Conservation (phyloP, 2,113 vertebrate species). For the Arvicanthis niloticus region DNA sequence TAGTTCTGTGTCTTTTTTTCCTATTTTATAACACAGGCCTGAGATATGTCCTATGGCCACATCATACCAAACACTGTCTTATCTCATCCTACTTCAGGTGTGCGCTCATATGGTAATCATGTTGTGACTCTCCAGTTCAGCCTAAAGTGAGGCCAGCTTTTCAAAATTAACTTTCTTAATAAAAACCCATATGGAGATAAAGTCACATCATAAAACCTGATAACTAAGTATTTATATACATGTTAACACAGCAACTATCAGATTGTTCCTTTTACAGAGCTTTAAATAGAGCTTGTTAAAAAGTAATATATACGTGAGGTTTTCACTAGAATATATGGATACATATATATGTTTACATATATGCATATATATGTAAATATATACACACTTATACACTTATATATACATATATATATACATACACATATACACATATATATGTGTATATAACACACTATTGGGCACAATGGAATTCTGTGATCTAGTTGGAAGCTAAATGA, state of each 20-base stretch:
- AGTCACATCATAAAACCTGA: constrained; percentile 11
- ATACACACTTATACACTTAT: too few species aligned
- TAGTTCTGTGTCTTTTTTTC: neutral
- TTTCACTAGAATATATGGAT: neutral
- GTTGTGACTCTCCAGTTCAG: neutral
- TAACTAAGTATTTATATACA: neutral
- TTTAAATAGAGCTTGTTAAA: neutral
- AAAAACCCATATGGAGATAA: constrained; percentile 19
- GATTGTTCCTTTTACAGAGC: neutral
- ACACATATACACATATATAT: too few species aligned
- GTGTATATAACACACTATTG: neutral
- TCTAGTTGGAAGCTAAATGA: neutral
- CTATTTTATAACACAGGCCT: neutral
- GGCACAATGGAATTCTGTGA: neutral
- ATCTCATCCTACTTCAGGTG: neutral
- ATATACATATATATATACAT: too few species aligned
- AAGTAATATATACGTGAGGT: neutral
- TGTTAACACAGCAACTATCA: neutral
- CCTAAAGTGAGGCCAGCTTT: neutral
- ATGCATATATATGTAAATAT: too few species aligned
- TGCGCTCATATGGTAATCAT: neutral
- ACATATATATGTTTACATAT: neutral
- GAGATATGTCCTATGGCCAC: neutral
- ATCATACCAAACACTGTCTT: neutral
- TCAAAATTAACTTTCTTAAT: constrained; percentile 55